phyloP scores from a whole-genome alignment of 2,797 vertebrate genomes.

The Tinamus major region DNA sequence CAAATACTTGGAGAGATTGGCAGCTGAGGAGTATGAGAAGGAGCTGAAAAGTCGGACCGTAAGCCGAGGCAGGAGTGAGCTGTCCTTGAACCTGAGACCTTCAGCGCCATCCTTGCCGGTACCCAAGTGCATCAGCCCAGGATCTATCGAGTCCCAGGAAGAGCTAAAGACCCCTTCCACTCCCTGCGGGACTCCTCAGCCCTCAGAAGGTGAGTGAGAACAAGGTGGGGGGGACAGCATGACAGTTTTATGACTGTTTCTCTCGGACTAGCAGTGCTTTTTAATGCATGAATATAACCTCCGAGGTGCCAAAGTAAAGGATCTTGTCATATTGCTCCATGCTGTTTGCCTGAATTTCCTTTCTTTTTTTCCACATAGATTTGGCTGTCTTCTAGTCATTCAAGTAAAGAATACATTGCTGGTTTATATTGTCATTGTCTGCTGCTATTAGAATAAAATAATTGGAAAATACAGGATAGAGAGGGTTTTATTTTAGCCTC shows the following conservation, averaged over 20 bases:
- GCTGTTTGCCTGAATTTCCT: neutral
- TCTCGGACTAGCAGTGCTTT: neutral
- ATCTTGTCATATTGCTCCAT: neutral
- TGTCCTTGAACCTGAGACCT: constrained; percentile 90
- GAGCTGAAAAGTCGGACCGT: constrained; percentile 82
- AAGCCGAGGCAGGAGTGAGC: constrained; percentile 88
- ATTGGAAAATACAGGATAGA: constrained; percentile 23
- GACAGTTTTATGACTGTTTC: neutral
- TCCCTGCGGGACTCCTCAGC: constrained; percentile 65
- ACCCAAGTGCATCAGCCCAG: constrained; percentile 78
- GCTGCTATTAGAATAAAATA: constrained; percentile 12
- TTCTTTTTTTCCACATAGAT: neutral
- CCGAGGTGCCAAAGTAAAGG: neutral
- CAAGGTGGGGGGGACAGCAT: neutral
- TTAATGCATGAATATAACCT: neutral
- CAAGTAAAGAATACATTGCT: neutral
- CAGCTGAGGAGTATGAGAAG: constrained; percentile 89
- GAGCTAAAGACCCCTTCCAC: constrained; percentile 67
- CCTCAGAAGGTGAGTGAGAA: constrained; percentile 80
- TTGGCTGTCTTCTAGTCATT: neutral
- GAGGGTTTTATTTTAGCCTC: constrained; percentile 38
- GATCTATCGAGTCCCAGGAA: constrained; percentile 79
- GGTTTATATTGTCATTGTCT: neutral
- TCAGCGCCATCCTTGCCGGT: constrained; percentile 76
- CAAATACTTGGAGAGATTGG: constrained; percentile 91